Evolutionary conservation across 1,140 invertebrate species (phyloP), one percentile per base, ranked within the genome.

Genomic region (Streblospio benedicti): DNA sequence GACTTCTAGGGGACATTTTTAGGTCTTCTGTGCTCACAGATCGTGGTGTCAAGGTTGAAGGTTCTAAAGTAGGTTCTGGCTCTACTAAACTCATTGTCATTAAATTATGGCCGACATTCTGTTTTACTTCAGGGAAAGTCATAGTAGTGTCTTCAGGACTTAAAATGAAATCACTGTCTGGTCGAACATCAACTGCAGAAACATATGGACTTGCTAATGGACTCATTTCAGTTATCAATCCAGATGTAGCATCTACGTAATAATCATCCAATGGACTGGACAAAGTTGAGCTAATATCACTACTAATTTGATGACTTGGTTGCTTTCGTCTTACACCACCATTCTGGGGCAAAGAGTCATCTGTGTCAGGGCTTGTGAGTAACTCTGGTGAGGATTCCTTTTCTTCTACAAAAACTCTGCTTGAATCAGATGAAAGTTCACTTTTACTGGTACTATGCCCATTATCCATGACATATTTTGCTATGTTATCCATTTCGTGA

Each of bases 211-310:
- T 49, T 9, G 12, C 45, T 14, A 6, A 6, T 14, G 45, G 45
- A 23, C 45, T 49, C 14, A 9, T 9, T 16, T 49, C 45, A 6
- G 45, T 27, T n/a, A 38, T 38, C 14, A n/a, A n/a, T n/a, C n/a
- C n/a, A n/a, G n/a, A n/a, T n/a, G n/a, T n/a, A n/a, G 53, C 53
- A 38, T 56, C 53, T 6, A 30, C 30, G 35, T 41, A 56, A 18
- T 23, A 23, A 1, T 56, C 31, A 18, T 56, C 53, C 12, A 12
- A 2, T 18, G 33, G 53, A 43, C 32, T 56, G 23, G 53, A 56
- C 4, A 33, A 5, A 23, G 28, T 23, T n/a, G 53, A 56, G 23
- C 53, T 56, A 38, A 20, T 20, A 6, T 41, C 31, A 56, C 53
- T 56, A n/a, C 35, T 33, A 9, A n/a, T 16, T 35, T n/a, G n/a